Conservation (phyloP, 23 tunicate species). For the Halocynthia roretzi region DNA sequence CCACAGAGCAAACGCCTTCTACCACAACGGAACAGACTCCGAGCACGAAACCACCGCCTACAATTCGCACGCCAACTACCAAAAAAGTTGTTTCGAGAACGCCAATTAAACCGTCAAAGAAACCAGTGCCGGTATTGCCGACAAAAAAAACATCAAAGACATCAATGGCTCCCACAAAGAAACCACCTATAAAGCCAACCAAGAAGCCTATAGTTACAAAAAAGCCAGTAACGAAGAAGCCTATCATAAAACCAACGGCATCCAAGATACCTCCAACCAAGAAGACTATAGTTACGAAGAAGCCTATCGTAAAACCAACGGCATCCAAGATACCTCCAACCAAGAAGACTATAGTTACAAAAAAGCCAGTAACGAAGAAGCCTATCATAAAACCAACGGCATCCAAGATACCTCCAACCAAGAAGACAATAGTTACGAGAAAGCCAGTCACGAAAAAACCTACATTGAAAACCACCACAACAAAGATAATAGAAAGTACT, state of each 20-base stretch:
- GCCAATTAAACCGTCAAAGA: not conserved
- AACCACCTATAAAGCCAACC: not conserved
- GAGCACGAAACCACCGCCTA: not conserved
- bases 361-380: not conserved
- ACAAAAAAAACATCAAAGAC: not conserved
- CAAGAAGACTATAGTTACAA: not conserved
- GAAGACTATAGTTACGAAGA: not conserved
- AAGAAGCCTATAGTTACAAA: not conserved
- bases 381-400: not conserved
- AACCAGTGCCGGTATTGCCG: not conserved
- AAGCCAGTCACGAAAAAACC: conserved; percentile 3
- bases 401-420: not conserved
- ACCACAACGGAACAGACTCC: not conserved
- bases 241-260: not conserved
- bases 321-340: conserved; percentile 2
- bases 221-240: not conserved
- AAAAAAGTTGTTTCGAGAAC: not conserved
- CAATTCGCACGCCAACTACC: not conserved
- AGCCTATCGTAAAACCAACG: not conserved
- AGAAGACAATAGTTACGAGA: not conserved
- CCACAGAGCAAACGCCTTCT: not conserved
- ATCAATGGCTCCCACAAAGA: not conserved
- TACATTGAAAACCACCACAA: not conserved
- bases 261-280: conserved; percentile 2
- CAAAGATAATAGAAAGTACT: not conserved